Conservation (phyloP, 2,888 invertebrate genomes). For the Alitta virens region DNA sequence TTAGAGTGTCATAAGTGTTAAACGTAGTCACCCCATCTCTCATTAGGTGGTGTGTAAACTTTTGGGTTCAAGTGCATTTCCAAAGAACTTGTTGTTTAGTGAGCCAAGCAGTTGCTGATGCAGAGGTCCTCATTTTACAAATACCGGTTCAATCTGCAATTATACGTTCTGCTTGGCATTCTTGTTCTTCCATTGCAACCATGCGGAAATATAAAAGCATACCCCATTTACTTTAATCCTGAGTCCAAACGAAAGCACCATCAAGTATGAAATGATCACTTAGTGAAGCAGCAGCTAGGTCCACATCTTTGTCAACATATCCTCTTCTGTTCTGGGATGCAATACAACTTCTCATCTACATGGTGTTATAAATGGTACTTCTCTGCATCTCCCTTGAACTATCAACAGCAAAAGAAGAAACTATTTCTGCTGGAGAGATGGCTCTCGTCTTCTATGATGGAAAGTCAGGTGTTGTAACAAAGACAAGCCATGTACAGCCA, state of each 20-base stretch:
- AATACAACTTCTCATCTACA: constrained; percentile 12
- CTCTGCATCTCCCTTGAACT: too few relatives aligned
- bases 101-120: constrained; percentile 32
- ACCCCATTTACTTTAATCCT: neutral
- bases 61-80: constrained; percentile 9
- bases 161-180: constrained; percentile 30
- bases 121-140: constrained; percentile 33
- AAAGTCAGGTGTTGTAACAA: too few relatives aligned
- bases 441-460: too few relatives aligned
- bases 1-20: too few relatives aligned
- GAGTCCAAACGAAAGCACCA: neutral
- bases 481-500: constrained; percentile 25
- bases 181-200: constrained; percentile 28
- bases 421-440: too few relatives aligned
- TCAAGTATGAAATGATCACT: too few relatives aligned
- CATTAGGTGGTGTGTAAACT: too few relatives aligned
- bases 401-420: too few relatives aligned
- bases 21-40: too few relatives aligned
- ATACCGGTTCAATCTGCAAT: constrained; percentile 27
- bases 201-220: too few relatives aligned
- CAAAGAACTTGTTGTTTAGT: constrained; percentile 10
- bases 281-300: too few relatives aligned
- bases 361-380: constrained; percentile 10
- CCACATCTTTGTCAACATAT: too few relatives aligned
- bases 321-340: constrained; percentile 12